phyloP scores from a whole-genome alignment of 2,797 vertebrate species.

The Cuniculus paca region DNA sequence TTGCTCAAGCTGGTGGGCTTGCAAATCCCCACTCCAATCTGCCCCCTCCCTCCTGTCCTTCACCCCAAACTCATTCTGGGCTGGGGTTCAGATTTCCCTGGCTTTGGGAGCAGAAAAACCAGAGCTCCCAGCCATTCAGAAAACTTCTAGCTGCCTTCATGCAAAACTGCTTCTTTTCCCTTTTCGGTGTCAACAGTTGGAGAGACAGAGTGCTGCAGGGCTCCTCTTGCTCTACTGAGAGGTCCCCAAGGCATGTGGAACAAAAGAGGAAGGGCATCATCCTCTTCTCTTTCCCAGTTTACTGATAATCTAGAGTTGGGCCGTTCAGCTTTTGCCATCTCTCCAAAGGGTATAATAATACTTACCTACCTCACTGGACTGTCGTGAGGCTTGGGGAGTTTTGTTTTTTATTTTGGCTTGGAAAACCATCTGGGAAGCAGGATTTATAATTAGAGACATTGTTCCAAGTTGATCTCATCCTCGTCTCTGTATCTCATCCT shows the following conservation, averaged over 20 bases:
- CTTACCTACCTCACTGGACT: slow-evolving; percentile 75
- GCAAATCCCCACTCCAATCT: not conserved
- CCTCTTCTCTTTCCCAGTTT: not conserved
- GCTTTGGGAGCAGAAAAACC: not conserved
- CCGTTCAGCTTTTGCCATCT: slow-evolving; percentile 34
- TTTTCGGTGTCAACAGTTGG: not conserved
- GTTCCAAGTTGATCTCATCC: not conserved
- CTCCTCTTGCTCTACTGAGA: not conserved
- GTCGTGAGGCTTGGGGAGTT: slow-evolving; percentile 69
- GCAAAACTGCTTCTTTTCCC: not conserved
- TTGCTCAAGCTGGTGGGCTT: not conserved
- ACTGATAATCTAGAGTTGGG: not conserved
- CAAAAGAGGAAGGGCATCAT: not conserved
- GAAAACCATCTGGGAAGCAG: not conserved
- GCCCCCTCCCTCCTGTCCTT: not conserved
- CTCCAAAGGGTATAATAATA: not conserved
- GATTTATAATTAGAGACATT: not conserved
- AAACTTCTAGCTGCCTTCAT: slow-evolving; percentile 41
- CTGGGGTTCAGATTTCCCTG: not conserved
- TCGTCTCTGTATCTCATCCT: not conserved
- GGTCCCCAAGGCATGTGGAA: not conserved
- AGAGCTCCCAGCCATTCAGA: not conserved
- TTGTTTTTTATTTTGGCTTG: slow-evolving; percentile 20
- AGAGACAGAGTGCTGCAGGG: not conserved
- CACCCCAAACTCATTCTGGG: not conserved